Conservation (phyloP, 2,888 invertebrate species). For the Mythimna ferrago region DNA sequence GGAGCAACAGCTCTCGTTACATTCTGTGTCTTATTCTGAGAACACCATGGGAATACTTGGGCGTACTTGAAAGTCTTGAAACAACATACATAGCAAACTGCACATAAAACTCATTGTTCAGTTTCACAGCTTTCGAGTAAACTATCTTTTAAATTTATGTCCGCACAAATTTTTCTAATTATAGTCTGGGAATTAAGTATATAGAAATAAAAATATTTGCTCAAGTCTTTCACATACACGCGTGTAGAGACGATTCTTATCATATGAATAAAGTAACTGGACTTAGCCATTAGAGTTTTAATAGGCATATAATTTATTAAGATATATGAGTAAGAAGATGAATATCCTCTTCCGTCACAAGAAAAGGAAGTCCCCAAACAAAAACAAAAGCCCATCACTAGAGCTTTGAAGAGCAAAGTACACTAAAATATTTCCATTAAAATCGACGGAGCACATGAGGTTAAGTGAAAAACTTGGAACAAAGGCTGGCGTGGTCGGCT, state of each 20-base stretch:
- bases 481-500: slow-evolving; percentile 82
- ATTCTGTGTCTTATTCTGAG: slow-evolving; percentile 88
- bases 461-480: slow-evolving; percentile 84
- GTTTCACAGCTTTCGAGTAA: slow-evolving; percentile 41
- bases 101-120: slow-evolving; percentile 55
- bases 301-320: slow-evolving; percentile 1
- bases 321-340: neutral
- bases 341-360: slow-evolving; percentile 3
- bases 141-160: slow-evolving; percentile 55
- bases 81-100: slow-evolving; percentile 51
- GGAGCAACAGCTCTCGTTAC: slow-evolving; percentile 86
- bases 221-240: slow-evolving; percentile 46
- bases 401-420: slow-evolving; percentile 49
- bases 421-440: slow-evolving; percentile 71
- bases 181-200: slow-evolving; percentile 50
- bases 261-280: slow-evolving; percentile 15
- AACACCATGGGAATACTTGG: slow-evolving; percentile 85
- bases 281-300: slow-evolving; percentile 15
- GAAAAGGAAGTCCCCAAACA: slow-evolving; percentile 12
- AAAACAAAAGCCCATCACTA: slow-evolving; percentile 38
- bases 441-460: slow-evolving; percentile 73
- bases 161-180: slow-evolving; percentile 56
- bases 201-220: slow-evolving; percentile 55
- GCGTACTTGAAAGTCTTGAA: slow-evolving; percentile 42
- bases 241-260: slow-evolving; percentile 31